Conservation (phyloP, 2,797 vertebrate species). For the Erithacus rubecula region DNA sequence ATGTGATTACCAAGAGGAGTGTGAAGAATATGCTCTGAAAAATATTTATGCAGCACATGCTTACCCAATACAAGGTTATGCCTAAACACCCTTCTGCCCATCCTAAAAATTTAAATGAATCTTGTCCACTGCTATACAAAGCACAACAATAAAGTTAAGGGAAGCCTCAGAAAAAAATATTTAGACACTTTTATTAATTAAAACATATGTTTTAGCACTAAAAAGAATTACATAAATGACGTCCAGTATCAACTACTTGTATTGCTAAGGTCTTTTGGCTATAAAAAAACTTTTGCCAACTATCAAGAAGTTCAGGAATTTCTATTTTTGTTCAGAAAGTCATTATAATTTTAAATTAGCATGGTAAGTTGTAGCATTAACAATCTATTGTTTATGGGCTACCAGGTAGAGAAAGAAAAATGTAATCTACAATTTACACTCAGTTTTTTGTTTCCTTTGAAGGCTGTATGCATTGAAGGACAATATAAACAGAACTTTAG, state of each 20-base stretch:
- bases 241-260: background rate
- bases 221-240: background rate
- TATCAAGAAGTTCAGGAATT: background rate
- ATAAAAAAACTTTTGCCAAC: background rate
- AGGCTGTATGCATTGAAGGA: background rate
- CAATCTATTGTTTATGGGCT: background rate
- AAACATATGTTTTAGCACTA: background rate
- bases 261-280: background rate
- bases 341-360: background rate
- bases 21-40: background rate
- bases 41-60: background rate
- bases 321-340: background rate
- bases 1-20: background rate
- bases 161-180: background rate
- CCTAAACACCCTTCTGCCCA: background rate
- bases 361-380: background rate
- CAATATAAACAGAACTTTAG: background rate
- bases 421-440: background rate
- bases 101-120: background rate
- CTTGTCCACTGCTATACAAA: background rate
- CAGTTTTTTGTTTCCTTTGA: background rate
- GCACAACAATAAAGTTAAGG: background rate
- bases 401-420: background rate
- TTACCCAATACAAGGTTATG: background rate
- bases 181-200: background rate